These are phyloP conservation scores for Cairina moschata DNA, from an alignment of 2,113 vertebrate genomes.

Conservation along the genomic window DNA sequence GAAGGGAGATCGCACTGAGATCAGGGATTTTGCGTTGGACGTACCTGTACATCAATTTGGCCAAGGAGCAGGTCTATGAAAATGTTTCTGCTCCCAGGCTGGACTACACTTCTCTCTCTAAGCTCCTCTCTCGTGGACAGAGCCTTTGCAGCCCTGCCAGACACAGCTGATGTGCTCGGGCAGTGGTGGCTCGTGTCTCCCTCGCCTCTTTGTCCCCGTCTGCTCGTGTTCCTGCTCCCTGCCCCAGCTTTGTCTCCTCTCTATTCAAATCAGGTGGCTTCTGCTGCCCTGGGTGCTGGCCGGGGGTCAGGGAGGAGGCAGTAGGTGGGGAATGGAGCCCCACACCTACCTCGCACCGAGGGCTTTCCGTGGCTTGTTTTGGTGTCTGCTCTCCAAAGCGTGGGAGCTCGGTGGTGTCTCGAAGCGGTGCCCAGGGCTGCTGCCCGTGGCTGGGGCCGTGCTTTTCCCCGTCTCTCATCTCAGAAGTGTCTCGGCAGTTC, in stretches of 20 bases:
- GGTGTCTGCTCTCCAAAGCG: accelerated
- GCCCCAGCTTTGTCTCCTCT: background rate
- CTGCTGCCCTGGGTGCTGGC: background rate
- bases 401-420: background rate
- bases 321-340: background rate
- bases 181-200: conserved; percentile 7
- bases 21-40: background rate
- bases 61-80: background rate
- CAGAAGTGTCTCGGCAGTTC: background rate
- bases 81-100: background rate
- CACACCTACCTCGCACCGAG: background rate
- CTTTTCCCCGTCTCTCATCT: background rate
- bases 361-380: background rate
- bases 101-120: background rate
- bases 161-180: background rate
- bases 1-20: background rate
- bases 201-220: conserved; percentile 38
- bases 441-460: accelerated
- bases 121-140: background rate
- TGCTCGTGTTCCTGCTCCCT: conserved; percentile 16
- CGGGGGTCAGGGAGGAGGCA: background rate
- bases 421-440: background rate
- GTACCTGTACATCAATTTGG: background rate
- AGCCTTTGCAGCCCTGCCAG: accelerated
- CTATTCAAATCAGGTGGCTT: conserved; percentile 61